These are phyloP conservation scores for Celastrina argiolus DNA, from an alignment of 2,888 invertebrate genomes.

Conservation along the genomic window DNA sequence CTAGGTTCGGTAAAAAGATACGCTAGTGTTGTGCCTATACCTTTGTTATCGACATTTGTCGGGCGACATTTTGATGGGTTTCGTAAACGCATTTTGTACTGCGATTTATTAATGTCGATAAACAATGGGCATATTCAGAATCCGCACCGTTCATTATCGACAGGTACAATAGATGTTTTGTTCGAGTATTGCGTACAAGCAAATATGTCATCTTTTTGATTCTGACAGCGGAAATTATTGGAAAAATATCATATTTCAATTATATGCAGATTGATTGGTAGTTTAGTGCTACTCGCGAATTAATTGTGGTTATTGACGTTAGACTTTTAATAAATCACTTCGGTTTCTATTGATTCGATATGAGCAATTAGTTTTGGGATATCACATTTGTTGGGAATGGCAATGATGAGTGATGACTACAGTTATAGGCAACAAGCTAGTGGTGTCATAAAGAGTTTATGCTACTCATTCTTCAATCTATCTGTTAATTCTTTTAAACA, in stretches of 20 bases:
- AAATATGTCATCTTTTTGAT: constrained; percentile 23
- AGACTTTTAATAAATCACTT: neutral
- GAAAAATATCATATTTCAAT: constrained; percentile 4
- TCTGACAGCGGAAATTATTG: constrained; percentile 6
- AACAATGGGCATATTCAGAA: constrained; percentile 39
- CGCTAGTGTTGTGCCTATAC: constrained; percentile 55
- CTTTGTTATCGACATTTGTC: constrained; percentile 66
- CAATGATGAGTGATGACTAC: no score
- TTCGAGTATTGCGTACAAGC: constrained; percentile 39
- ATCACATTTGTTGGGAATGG: no score
- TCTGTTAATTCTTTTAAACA: no score
- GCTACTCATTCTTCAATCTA: no score
- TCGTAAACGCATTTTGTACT: constrained; percentile 60
- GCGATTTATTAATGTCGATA: constrained; percentile 59
- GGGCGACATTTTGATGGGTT: constrained; percentile 67
- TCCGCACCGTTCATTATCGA: constrained; percentile 43
- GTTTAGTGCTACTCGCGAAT: neutral
- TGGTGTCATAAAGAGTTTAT: no score
- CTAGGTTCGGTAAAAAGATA: constrained; percentile 50
- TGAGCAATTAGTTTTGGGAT: no score
- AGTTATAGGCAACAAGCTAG: no score
- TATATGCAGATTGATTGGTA: neutral
- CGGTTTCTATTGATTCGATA: neutral
- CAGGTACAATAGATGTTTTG: constrained; percentile 41
- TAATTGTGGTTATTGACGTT: neutral